phyloP scores from a whole-genome alignment of 2,888 invertebrate genomes.

The Drosophila neonasuta region DNA sequence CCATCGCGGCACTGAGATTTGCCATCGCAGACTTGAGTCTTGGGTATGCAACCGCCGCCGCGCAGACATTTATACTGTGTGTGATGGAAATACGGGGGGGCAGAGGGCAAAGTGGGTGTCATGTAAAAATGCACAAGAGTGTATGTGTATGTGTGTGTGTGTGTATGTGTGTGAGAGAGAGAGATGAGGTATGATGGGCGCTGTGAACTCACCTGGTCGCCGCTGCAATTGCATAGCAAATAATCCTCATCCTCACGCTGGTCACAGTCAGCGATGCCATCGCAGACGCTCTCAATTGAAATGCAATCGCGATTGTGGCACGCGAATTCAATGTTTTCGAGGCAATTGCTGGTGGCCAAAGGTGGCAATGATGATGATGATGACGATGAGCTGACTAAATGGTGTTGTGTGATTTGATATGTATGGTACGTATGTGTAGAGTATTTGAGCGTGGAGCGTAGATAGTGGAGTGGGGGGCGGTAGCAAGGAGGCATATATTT shows the following conservation, averaged over 20 bases:
- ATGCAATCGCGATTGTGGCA: slow-evolving; percentile 87
- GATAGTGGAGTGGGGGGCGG: slow-evolving; percentile 9
- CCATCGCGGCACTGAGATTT: slow-evolving; percentile 83
- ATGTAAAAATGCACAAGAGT: slow-evolving; percentile 37
- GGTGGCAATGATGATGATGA: slow-evolving; percentile 37
- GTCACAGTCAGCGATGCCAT: slow-evolving; percentile 90
- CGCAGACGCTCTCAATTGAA: slow-evolving; percentile 90
- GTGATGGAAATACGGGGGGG: background rate
- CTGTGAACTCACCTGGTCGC: slow-evolving; percentile 80
- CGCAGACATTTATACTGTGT: slow-evolving; percentile 82
- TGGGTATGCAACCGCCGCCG: slow-evolving; percentile 82
- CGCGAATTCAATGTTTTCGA: slow-evolving; percentile 84
- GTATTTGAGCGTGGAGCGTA: slow-evolving; percentile 23
- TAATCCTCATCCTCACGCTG: slow-evolving; percentile 88
- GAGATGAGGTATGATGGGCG: background rate
- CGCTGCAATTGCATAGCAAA: slow-evolving; percentile 77
- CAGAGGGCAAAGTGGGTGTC: background rate
- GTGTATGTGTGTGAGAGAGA: slow-evolving; percentile 25
- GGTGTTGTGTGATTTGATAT: slow-evolving; percentile 39
- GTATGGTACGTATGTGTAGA: slow-evolving; percentile 24
- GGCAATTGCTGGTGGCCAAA: slow-evolving; percentile 57
- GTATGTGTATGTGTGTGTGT: slow-evolving; percentile 27
- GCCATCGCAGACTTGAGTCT: slow-evolving; percentile 83
- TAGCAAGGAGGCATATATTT: slow-evolving; percentile 62
- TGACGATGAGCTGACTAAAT: slow-evolving; percentile 56